These are phyloP conservation scores for Perithous albicinctus DNA, from an alignment of 2,888 invertebrate genomes.

Conservation along the genomic window DNA sequence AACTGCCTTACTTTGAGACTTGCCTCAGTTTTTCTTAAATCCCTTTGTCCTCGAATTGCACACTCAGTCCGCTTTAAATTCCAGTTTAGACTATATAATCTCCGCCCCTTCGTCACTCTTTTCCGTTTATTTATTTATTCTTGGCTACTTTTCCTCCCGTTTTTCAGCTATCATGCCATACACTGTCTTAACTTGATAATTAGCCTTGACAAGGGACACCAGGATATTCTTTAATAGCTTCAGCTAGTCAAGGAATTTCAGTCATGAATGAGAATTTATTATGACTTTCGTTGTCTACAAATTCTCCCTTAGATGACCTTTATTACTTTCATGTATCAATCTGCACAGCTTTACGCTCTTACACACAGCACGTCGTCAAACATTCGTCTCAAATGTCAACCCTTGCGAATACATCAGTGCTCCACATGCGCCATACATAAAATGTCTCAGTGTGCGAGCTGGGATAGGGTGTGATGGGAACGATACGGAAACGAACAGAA, in stretches of 20 bases:
- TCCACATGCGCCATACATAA: background rate
- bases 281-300: too few relatives aligned
- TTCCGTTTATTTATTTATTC: background rate
- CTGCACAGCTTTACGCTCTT: background rate
- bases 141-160: background rate
- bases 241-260: background rate
- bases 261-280: background rate
- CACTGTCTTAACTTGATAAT: background rate
- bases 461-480: background rate
- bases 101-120: background rate
- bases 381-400: slow-evolving; percentile 9
- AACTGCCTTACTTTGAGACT: background rate
- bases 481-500: background rate
- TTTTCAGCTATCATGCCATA: background rate
- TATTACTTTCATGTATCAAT: background rate
- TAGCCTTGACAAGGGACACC: background rate
- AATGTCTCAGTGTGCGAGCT: too few relatives aligned
- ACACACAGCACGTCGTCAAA: background rate
- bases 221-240: background rate
- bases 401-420: slow-evolving; percentile 3
- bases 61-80: background rate
- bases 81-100: background rate
- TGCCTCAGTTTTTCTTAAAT: background rate
- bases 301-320: background rate
- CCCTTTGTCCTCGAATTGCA: background rate